phyloP scores from a whole-genome alignment of 1,140 invertebrate species.

The Drosophila malerkotliana region DNA sequence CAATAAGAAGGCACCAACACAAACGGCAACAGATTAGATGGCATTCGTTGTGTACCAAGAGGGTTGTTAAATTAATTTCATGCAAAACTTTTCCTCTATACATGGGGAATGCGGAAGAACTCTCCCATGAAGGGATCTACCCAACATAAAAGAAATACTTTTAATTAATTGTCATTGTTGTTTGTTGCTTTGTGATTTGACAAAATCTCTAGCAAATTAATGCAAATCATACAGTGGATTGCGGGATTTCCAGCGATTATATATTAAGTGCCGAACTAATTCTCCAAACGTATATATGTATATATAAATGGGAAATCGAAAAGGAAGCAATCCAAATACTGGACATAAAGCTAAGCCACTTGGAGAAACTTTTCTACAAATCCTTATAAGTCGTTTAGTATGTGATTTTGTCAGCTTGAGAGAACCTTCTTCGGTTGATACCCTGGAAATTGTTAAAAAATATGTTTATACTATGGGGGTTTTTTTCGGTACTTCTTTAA shows the following conservation, averaged over 20 bases:
- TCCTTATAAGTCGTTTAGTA: slow-evolving; percentile 32
- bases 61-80: slow-evolving; percentile 70
- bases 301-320: slow-evolving; percentile 31
- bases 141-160: slow-evolving; percentile 61
- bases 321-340: slow-evolving; percentile 39
- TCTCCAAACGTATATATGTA: slow-evolving; percentile 1
- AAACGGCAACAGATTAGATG: slow-evolving; percentile 62
- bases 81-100: slow-evolving; percentile 71
- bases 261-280: slow-evolving; percentile 15
- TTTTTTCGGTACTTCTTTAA: background rate
- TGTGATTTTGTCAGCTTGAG: slow-evolving; percentile 6
- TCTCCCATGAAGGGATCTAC: background rate
- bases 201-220: slow-evolving; percentile 42
- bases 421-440: slow-evolving; percentile 2
- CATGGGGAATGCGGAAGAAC: background rate
- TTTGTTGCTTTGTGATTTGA: slow-evolving; percentile 45
- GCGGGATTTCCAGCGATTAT: slow-evolving; percentile 25
- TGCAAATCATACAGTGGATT: slow-evolving; percentile 50
- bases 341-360: slow-evolving; percentile 59
- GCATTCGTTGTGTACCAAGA: slow-evolving; percentile 33
- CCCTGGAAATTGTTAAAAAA: slow-evolving; percentile 5
- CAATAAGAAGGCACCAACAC: slow-evolving; percentile 65
- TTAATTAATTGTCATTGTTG: slow-evolving; percentile 80
- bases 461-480: background rate
- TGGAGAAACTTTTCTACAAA: slow-evolving; percentile 42